These are phyloP conservation scores for Solenodon paradoxus DNA, from an alignment of 2,113 vertebrate genomes.

Conservation along the genomic window DNA sequence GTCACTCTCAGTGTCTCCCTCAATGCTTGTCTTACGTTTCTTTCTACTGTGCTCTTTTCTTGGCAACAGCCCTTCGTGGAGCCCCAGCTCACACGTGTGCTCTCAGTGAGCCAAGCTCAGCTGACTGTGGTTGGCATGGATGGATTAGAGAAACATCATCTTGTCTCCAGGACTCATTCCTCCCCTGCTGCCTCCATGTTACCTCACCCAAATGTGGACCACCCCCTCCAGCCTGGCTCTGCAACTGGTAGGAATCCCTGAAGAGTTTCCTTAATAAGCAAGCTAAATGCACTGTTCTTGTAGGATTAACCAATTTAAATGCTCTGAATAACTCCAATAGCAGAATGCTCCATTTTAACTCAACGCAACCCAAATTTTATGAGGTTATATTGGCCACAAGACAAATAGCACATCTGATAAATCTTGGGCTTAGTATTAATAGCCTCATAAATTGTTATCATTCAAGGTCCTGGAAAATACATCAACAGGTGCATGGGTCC, in stretches of 20 bases:
- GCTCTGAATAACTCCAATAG: conserved; percentile 86
- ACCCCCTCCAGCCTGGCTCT: conserved; percentile 84
- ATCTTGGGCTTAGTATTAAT: conserved; percentile 84
- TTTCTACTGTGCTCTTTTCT: conserved; percentile 82
- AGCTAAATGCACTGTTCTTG: conserved; percentile 84
- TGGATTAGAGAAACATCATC: conserved; percentile 85
- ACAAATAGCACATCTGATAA: conserved; percentile 84
- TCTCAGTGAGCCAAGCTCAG: conserved; percentile 80
- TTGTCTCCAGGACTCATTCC: conserved; percentile 80
- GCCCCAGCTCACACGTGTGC: conserved; percentile 77
- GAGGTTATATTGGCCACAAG: conserved; percentile 86
- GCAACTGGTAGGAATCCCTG: conserved; percentile 85
- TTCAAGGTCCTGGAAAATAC: conserved; percentile 74
- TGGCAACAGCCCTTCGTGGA: conserved; percentile 82
- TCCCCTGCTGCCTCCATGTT: conserved; percentile 79
- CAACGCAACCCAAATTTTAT: conserved; percentile 79
- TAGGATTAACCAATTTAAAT: conserved; percentile 92
- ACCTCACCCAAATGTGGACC: conserved; percentile 83
- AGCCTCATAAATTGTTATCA: conserved; percentile 83
- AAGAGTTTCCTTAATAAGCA: conserved; percentile 83
- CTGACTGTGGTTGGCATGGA: conserved; percentile 83
- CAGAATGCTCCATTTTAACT: conserved; percentile 78
- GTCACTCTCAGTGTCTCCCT: conserved; percentile 79
- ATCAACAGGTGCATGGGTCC: conserved; percentile 82
- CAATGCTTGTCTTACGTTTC: conserved; percentile 82